Percentiles rank a stretch among this genome's conserved stretches.
Conservation (phyloP, 2,888 invertebrate genomes). For the Lamellibrachia satsuma region DNA sequence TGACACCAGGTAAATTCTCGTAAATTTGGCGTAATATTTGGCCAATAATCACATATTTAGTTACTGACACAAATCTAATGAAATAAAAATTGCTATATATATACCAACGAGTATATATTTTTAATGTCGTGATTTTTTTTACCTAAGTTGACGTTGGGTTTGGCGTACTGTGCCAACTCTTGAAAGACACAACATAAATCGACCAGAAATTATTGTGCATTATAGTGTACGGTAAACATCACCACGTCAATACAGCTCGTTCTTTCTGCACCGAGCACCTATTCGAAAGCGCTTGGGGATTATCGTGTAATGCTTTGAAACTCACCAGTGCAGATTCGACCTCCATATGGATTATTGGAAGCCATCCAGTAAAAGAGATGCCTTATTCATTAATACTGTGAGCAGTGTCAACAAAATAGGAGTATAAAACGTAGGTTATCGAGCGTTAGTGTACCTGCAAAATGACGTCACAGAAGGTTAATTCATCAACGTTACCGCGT, state of each 20-base stretch:
- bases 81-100: no score
- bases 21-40: no score
- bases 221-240: neutral
- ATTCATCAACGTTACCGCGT: neutral
- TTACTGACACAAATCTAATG: no score
- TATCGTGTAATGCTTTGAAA: neutral
- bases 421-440: neutral
- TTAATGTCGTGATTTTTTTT: no score
- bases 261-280: neutral
- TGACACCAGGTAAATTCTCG: no score
- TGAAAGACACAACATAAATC: neutral
- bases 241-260: neutral
- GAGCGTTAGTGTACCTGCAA: neutral
- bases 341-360: neutral
- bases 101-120: no score
- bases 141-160: neutral
- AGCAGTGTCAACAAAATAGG: neutral
- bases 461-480: neutral
- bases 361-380: neutral
- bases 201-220: neutral
- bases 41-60: no score
- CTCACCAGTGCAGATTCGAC: neutral
- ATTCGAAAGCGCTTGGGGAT: conserved; percentile 2
- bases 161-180: neutral
- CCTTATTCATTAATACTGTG: neutral